A percentile compares a stretch with the other conserved stretches of the same genome.
Evolutionary conservation across 2,113 vertebrate species (phyloP).

Genomic region (Delphinapterus leucas): DNA sequence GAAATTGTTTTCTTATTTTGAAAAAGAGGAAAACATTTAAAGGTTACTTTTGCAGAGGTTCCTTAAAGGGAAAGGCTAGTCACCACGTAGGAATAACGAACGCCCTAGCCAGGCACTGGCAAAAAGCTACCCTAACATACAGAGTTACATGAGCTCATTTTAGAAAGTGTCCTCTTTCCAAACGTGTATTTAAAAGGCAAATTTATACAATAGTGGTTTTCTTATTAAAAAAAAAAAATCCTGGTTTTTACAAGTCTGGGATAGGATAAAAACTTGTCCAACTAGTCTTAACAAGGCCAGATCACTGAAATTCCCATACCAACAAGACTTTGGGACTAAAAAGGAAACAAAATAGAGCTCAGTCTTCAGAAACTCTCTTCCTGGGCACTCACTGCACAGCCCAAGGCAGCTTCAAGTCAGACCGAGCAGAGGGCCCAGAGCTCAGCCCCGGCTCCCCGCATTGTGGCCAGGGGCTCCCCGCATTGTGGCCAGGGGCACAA

Average conservation of each 20-base stretch:
- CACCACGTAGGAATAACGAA: background rate
- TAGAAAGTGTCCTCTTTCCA: slow-evolving; percentile 50
- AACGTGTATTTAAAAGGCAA: slow-evolving; percentile 54
- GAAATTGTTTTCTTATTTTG: slow-evolving; percentile 2
- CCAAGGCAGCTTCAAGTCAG: background rate
- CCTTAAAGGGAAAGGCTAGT: background rate
- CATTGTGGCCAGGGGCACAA: rapidly evolving
- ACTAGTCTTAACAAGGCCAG: slow-evolving; percentile 55
- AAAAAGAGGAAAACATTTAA: slow-evolving; percentile 18
- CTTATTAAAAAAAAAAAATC: slow-evolving; percentile 48
- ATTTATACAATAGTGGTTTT: slow-evolving; percentile 58
- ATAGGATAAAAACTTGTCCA: slow-evolving; percentile 68
- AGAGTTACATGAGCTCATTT: slow-evolving; percentile 22
- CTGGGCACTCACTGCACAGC: background rate
- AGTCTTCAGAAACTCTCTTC: slow-evolving; percentile 9
- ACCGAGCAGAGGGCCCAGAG: background rate
- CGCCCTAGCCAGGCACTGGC: background rate
- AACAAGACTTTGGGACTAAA: slow-evolving; percentile 31
- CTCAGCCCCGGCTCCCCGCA: background rate
- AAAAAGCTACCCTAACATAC: background rate
- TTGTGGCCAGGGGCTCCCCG: background rate
- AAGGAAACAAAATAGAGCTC: slow-evolving; percentile 41
- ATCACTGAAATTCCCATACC: slow-evolving; percentile 25
- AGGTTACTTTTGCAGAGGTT: background rate
- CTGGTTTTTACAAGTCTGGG: slow-evolving; percentile 66